Conservation (phyloP, 2,113 vertebrate species). For the Oxyura jamaicensis region DNA sequence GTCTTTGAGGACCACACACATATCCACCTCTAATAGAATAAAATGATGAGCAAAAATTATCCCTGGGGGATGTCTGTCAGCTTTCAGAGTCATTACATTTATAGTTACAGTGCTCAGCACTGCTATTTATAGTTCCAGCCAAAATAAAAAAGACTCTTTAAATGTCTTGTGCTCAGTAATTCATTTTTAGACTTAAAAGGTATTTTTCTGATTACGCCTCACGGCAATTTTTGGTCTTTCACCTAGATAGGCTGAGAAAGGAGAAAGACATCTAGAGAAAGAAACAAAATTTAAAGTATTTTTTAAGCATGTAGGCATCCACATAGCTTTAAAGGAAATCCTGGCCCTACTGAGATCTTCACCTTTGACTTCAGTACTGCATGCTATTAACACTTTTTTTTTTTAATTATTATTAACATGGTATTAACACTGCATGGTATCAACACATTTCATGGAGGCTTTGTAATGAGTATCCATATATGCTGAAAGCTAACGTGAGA, state of each 20-base stretch:
- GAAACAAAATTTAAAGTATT: rapidly evolving
- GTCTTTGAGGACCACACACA: constrained; percentile 3
- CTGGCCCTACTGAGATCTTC: neutral
- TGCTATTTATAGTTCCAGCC: neutral
- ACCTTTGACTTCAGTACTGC: neutral
- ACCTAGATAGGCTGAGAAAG: neutral
- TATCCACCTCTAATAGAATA: neutral
- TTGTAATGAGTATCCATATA: neutral
- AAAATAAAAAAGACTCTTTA: neutral
- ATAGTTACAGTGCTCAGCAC: neutral
- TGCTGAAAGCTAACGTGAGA: neutral
- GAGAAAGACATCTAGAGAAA: neutral
- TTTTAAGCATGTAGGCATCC: neutral
- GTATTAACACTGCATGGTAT: too few species aligned
- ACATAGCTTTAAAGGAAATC: neutral
- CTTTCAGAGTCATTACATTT: neutral
- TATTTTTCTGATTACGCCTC: neutral
- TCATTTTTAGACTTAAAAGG: neutral
- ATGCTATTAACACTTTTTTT: neutral
- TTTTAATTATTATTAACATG: too few species aligned
- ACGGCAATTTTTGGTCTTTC: neutral
- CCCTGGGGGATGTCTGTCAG: neutral
- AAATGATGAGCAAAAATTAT: neutral
- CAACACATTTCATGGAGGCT: neutral
- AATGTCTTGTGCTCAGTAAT: neutral